phyloP scores from a whole-genome alignment of 2,113 vertebrate genomes.

The Rynchops niger region DNA sequence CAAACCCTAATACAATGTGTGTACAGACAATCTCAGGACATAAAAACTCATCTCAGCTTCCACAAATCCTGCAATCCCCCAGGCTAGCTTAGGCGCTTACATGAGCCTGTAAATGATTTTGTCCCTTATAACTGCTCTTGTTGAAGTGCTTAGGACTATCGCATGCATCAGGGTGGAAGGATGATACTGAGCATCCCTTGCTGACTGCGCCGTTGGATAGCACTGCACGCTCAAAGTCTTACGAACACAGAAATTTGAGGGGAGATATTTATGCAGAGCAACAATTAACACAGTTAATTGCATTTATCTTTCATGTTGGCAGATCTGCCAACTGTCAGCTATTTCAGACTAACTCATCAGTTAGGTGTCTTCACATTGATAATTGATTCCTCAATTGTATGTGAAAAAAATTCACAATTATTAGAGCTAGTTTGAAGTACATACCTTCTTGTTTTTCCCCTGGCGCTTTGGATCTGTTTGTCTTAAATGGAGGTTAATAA shows the following conservation, averaged over 20 bases:
- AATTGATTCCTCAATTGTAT: conserved; percentile 52
- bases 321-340: conserved; percentile 36
- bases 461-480: background rate
- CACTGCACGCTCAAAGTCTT: background rate
- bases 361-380: conserved; percentile 2
- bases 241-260: background rate
- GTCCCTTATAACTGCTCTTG: background rate
- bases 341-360: conserved; percentile 31
- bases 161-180: background rate
- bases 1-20: background rate
- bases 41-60: background rate
- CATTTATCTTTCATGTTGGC: conserved; percentile 48
- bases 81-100: background rate
- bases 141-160: background rate
- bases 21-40: background rate
- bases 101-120: background rate
- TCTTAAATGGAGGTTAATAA: conserved; percentile 49
- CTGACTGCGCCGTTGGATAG: background rate
- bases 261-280: background rate
- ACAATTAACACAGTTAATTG: conserved; percentile 50
- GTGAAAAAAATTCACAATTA: conserved; percentile 36
- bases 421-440: conserved; percentile 2
- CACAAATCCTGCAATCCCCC: background rate
- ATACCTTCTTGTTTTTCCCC: background rate
- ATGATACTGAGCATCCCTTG: background rate